Evolutionary conservation across 2,888 invertebrate genomes (phyloP).

Genomic region (Serripes groenlandicus): DNA sequence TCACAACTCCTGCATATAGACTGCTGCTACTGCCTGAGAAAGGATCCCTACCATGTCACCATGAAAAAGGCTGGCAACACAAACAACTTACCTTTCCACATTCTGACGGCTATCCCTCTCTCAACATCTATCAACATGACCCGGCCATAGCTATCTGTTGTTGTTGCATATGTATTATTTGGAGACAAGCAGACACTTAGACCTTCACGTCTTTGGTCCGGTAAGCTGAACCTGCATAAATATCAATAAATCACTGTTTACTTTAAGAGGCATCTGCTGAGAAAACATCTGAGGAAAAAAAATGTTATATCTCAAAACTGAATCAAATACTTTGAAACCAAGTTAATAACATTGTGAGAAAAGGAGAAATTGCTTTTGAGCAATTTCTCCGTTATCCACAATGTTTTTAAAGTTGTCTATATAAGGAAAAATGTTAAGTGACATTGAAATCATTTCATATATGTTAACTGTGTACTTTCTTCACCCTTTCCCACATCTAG

Average conservation of each 20-base stretch:
- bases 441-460: too few relatives aligned
- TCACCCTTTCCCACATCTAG: too few relatives aligned
- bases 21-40: neutral
- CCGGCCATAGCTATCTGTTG: constrained; percentile 95
- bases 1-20: too few relatives aligned
- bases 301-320: too few relatives aligned
- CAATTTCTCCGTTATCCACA: neutral
- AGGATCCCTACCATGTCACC: too few relatives aligned
- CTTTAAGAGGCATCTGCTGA: too few relatives aligned
- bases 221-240: constrained; percentile 94
- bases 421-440: too few relatives aligned
- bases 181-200: constrained; percentile 93
- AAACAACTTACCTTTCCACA: constrained; percentile 92
- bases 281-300: too few relatives aligned
- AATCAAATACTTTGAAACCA: neutral
- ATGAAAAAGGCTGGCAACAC: too few relatives aligned
- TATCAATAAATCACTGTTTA: neutral
- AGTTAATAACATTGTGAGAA: neutral
- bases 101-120: constrained; percentile 92
- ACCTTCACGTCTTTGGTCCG: constrained; percentile 93
- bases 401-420: too few relatives aligned
- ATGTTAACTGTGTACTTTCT: too few relatives aligned
- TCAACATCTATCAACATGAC: constrained; percentile 94
- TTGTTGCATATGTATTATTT: constrained; percentile 92
- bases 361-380: neutral